Conservation (phyloP, 2,888 invertebrate species). For the Ornithoptera alexandrae region DNA sequence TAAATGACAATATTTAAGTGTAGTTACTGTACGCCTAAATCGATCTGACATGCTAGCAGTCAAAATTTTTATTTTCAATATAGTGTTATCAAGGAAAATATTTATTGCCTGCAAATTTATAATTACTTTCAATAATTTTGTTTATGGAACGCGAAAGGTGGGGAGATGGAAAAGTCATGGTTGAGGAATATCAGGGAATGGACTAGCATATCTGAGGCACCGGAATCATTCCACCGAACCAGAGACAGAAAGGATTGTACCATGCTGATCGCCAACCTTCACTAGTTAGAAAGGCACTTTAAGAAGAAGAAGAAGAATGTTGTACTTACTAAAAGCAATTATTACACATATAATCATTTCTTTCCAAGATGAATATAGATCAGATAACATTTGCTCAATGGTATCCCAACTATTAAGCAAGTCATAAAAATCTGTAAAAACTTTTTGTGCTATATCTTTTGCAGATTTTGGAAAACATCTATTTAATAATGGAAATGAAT, state of each 20-base stretch:
- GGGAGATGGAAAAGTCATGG: no score
- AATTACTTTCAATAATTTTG: background rate
- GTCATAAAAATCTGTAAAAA: conserved; percentile 87
- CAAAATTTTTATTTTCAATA: no score
- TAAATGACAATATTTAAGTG: background rate
- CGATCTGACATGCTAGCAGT: no score
- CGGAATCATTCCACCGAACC: no score
- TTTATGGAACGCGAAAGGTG: conserved; percentile 11
- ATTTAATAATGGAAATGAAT: conserved; percentile 89
- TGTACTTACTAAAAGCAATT: conserved; percentile 87
- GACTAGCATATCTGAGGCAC: no score
- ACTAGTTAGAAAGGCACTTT: no score
- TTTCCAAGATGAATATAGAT: conserved; percentile 93
- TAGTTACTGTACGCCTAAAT: no score
- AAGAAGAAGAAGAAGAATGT: background rate
- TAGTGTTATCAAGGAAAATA: no score
- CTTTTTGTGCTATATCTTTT: conserved; percentile 81
- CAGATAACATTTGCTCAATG: conserved; percentile 92
- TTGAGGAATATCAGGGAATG: no score
- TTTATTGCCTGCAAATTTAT: background rate
- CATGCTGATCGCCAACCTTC: no score
- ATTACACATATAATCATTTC: conserved; percentile 90
- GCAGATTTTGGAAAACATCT: conserved; percentile 91
- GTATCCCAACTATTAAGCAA: conserved; percentile 93
- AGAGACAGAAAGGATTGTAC: no score